phyloP scores from a whole-genome alignment of 2,113 vertebrate genomes.

The Albula glossodonta region DNA sequence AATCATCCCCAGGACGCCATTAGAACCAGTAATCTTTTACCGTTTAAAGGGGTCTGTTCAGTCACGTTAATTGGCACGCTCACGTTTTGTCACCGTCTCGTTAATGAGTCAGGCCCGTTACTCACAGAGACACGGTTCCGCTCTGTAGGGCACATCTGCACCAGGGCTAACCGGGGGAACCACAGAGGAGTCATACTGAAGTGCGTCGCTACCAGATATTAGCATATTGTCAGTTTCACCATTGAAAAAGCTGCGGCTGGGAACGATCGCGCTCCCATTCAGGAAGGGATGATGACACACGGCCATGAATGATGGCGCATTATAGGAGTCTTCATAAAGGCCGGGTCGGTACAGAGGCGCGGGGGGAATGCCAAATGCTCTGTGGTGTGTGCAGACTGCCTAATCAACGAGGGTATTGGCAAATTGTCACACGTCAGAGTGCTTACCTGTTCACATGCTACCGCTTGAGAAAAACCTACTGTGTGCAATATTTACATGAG shows the following conservation, averaged over 20 bases:
- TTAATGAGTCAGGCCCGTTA: slow-evolving; percentile 67
- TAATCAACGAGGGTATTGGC: slow-evolving; percentile 29
- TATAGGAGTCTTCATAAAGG: slow-evolving; percentile 45
- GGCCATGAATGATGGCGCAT: slow-evolving; percentile 66
- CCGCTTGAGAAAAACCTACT: background rate
- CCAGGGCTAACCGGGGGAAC: slow-evolving; percentile 62
- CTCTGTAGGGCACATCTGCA: slow-evolving; percentile 70
- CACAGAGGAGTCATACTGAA: slow-evolving; percentile 67
- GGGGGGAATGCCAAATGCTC: slow-evolving; percentile 11
- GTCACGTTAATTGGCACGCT: slow-evolving; percentile 64
- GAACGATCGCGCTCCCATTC: slow-evolving; percentile 67
- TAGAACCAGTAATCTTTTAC: slow-evolving; percentile 35
- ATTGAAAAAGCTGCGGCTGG: slow-evolving; percentile 67
- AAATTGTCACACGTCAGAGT: background rate
- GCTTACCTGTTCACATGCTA: background rate
- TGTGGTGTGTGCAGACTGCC: slow-evolving; percentile 46
- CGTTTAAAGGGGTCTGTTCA: slow-evolving; percentile 59
- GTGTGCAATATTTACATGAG: no score
- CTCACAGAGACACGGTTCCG: slow-evolving; percentile 57
- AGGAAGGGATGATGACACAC: slow-evolving; percentile 59
- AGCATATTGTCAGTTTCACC: slow-evolving; percentile 69
- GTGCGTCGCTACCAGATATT: slow-evolving; percentile 43
- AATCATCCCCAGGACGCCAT: background rate
- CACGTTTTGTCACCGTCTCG: slow-evolving; percentile 68
- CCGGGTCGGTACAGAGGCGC: background rate